A percentile compares a stretch with the other conserved stretches of the same genome.
Conservation (phyloP, 2,888 invertebrate species). For the Epistrophe eligans region DNA sequence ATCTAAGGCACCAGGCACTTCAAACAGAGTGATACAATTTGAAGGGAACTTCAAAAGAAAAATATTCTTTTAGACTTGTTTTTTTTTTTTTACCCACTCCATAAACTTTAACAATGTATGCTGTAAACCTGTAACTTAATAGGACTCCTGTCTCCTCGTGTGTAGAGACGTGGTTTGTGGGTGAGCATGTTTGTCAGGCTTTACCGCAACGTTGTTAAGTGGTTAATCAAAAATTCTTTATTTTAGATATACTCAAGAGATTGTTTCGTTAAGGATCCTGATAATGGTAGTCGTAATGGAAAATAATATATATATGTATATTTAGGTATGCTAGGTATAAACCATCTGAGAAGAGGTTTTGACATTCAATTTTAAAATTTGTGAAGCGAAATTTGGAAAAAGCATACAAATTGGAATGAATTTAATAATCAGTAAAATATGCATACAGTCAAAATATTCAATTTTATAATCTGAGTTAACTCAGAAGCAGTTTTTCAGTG, state of each 20-base stretch:
- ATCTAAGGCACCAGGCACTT: constrained; percentile 54
- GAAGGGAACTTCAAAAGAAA: constrained; percentile 62
- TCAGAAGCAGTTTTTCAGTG: no score
- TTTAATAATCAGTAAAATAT: background rate
- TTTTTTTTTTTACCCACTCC: constrained; percentile 12
- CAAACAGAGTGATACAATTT: constrained; percentile 61
- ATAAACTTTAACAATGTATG: constrained; percentile 25
- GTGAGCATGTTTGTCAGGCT: constrained; percentile 45
- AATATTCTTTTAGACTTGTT: constrained; percentile 39
- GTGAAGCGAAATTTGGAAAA: background rate
- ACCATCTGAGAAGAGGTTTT: background rate
- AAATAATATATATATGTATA: background rate
- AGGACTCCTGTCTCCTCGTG: background rate
- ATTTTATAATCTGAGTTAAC: no score
- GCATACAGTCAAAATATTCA: no score
- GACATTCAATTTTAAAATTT: background rate
- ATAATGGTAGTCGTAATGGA: constrained; percentile 15
- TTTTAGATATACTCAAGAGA: constrained; percentile 55
- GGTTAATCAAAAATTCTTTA: constrained; percentile 74
- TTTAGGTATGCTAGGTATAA: background rate
- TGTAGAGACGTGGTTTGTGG: background rate
- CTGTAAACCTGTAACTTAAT: background rate
- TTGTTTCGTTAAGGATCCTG: constrained; percentile 12
- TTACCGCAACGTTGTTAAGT: constrained; percentile 65
- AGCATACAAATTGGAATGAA: background rate